These are phyloP conservation scores for Stegana nigrithorax DNA, from an alignment of 2,888 invertebrate species.

Conservation along the genomic window DNA sequence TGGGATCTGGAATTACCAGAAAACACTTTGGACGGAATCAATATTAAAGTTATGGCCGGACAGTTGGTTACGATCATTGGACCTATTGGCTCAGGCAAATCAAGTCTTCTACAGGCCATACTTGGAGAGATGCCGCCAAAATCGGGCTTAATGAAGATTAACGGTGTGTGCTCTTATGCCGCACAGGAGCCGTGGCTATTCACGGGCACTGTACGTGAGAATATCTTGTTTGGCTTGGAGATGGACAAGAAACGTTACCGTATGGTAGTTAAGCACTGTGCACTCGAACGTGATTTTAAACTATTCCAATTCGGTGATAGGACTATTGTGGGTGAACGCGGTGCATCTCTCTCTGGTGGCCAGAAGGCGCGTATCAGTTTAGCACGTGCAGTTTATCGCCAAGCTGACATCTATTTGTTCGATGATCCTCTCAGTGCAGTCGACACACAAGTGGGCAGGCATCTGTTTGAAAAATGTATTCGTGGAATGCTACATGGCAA, in stretches of 20 bases:
- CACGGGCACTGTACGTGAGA: constrained; percentile 74
- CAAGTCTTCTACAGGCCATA: constrained; percentile 70
- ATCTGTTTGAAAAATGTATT: constrained; percentile 79
- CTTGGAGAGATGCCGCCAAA: constrained; percentile 70
- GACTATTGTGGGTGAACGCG: constrained; percentile 81
- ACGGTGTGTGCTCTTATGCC: constrained; percentile 76
- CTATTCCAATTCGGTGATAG: constrained; percentile 73
- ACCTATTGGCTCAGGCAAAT: constrained; percentile 78
- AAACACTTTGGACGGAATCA: constrained; percentile 76
- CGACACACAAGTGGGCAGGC: constrained; percentile 90
- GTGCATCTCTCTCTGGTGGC: constrained; percentile 85
- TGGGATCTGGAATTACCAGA: constrained; percentile 74
- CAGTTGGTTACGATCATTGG: constrained; percentile 77
- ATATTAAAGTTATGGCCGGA: constrained; percentile 73
- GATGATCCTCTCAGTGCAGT: constrained; percentile 94
- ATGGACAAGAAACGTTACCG: constrained; percentile 73
- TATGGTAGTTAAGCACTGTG: constrained; percentile 69
- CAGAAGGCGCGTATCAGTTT: constrained; percentile 90
- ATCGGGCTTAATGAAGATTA: constrained; percentile 71
- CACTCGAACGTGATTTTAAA: constrained; percentile 71
- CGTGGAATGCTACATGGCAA: constrained; percentile 72
- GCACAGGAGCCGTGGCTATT: constrained; percentile 88
- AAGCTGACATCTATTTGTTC: constrained; percentile 86
- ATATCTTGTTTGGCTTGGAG: constrained; percentile 73
- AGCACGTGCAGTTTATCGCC: constrained; percentile 86